Base-by-base conservation (phyloP, 2,797 vertebrate species). In the Mionectes olivaceus region DNA sequence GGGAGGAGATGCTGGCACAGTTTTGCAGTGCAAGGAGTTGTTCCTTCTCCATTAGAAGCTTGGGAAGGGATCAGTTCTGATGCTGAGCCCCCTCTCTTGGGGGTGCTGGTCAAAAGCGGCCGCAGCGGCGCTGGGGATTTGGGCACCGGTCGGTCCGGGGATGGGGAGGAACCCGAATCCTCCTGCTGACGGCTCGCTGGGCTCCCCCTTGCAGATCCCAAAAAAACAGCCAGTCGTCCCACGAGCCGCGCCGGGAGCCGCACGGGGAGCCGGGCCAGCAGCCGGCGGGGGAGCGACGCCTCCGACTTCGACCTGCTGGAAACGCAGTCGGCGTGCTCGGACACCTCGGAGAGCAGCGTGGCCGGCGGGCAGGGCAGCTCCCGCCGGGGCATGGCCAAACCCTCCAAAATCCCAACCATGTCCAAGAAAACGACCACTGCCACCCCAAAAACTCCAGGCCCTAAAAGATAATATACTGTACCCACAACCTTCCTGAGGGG, bases 391-490 rank as follows among this genome's bases (percentile, higher is more conserved):
- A 52, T 96, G 44, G 98, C 98, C 81, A 98, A 98, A 23, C 99
- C 99, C 86, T 99, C 99, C 95, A 99, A 99, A 97, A 99, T 99
- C 95, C 99, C 99, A 52, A 99, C 99, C 94, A 99, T 99, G 97
- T 99, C 99, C 79, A 99, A 99, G 98, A 99, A 99, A 96, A 68
- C 97, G 4, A 82, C 96, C 92, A 49, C 98, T 65, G 97, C 98
- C 78, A 98, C 99, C 94, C 98, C 99, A 32, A 99, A 99, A 98
- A 98, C 98, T 21, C 97, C 98, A 0, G 97, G 97, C 25, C 96
- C 98, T 6, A 99, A 99, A 92, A 99, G 99, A 98, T 99, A 99
- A 98, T 98, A 98, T 98, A 92, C 93, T 90, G 95, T 95, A 91
- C 81, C 79, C 80, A 47, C 18, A 39, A 1, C 68, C 91, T 67